phyloP scores from a whole-genome alignment of 2,888 invertebrate genomes.

The Pristionchus japonicus region DNA sequence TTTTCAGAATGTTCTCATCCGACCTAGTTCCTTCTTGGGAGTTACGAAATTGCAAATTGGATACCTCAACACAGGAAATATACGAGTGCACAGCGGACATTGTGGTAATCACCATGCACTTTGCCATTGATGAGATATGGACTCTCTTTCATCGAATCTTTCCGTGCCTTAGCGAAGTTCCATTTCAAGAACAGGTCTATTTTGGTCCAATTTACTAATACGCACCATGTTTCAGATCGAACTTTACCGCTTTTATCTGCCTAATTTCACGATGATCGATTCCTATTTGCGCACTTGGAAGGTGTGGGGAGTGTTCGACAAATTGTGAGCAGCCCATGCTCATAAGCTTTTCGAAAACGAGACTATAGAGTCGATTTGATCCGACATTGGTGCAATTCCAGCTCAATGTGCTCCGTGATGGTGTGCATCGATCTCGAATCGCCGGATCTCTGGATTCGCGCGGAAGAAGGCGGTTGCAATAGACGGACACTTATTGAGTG shows the following conservation, averaged over 20 bases:
- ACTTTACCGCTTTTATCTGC: neutral
- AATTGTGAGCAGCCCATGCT: neutral
- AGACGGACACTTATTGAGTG: neutral
- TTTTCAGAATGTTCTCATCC: no score
- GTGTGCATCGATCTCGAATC: neutral
- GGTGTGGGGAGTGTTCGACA: neutral
- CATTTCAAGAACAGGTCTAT: neutral
- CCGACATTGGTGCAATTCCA: no score
- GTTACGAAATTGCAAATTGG: no score
- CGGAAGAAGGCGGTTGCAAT: neutral
- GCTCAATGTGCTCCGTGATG: neutral
- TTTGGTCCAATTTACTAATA: neutral
- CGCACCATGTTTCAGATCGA: neutral
- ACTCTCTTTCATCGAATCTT: neutral
- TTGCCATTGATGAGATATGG: neutral
- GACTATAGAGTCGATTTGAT: neutral
- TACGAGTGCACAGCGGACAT: neutral
- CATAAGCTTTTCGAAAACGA: neutral
- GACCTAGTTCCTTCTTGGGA: no score
- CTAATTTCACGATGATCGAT: neutral
- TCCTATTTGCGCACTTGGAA: neutral
- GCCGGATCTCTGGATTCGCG: neutral
- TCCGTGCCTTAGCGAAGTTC: neutral
- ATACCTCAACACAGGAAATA: neutral
- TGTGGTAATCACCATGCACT: neutral